Base-by-base conservation (phyloP, 1,140 invertebrate species). In the Drosophila lacteicornis region DNA sequence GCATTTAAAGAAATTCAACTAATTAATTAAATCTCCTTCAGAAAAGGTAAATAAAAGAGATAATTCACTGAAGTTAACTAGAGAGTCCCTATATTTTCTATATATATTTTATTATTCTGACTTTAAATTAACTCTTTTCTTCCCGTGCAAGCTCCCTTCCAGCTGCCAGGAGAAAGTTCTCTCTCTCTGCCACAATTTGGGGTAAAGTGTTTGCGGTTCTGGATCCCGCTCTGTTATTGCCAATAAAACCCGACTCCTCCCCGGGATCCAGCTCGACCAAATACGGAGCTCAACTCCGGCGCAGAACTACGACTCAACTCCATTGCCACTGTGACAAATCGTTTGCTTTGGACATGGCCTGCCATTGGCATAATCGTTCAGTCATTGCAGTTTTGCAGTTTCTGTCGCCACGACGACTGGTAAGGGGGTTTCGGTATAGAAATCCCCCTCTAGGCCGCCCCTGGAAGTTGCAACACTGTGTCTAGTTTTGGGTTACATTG, bases 331-430 rank as follows among this genome's bases (percentile, higher is more conserved):
- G 83, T 87, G 83, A 87, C 83, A 87, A 87, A 87, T 87, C 84
- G 84, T 88, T 87, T 87, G 83, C 79, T 77, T 87, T 87, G 83
- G 84, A 87, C 83, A 63, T 83, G 68, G 65, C 58, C 68, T 85
- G 81, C 78, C 77, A 81, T 90, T 81, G 77, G 85, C 84, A 90
- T 90, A 88, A 88, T 88, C 85, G 85, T 80, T 78, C 84, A 90
- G 80, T 90, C 85, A 84, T 84, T 84, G 81, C 81, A 69, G 71
- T 67, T 90, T 81, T 84, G 81, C 81, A 66, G 71, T 67, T 84
- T 82, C 65, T 79, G 78, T 78, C 15, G 7, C 40, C 55, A 69
- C 45, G 27, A 55, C 59, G 58, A 33, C 27, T 50, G 49, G 51
- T 4, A 19, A 6, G 8, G 33, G 33, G 33, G 38, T 22, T n/a